Evolutionary conservation across 2,888 invertebrate genomes (phyloP).

Genomic region (Rutpela maculata): DNA sequence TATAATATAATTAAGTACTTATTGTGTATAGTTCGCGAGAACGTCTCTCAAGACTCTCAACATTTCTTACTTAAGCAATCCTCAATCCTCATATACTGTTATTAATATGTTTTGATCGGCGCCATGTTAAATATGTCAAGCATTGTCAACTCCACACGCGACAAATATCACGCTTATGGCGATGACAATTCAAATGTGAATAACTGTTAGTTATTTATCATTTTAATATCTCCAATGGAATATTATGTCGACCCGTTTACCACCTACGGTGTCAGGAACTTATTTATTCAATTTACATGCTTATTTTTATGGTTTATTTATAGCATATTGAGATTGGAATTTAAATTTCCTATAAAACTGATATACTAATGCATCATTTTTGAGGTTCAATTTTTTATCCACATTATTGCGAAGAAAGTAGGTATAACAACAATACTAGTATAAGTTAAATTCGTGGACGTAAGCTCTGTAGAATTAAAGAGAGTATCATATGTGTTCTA

Average conservation of each 20-base stretch:
- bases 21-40: constrained; percentile 30
- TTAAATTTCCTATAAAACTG: background rate
- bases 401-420: too few relatives aligned
- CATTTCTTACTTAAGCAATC: constrained; percentile 22
- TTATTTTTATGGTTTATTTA: constrained; percentile 11
- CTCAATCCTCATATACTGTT: constrained; percentile 22
- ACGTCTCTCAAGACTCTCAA: constrained; percentile 20
- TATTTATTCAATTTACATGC: background rate
- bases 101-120: constrained; percentile 28
- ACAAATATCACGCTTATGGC: constrained; percentile 15
- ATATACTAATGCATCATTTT: background rate
- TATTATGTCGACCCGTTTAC: background rate
- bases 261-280: background rate
- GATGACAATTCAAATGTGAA: constrained; percentile 21
- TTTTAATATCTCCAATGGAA: constrained; percentile 20
- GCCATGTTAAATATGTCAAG: constrained; percentile 38
- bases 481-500: too few relatives aligned
- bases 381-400: background rate
- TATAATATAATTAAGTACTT: constrained; percentile 30
- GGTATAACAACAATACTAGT: too few relatives aligned
- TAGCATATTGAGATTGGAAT: background rate
- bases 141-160: constrained; percentile 32
- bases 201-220: constrained; percentile 20
- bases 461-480: too few relatives aligned
- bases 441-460: too few relatives aligned